Conservation (phyloP, 1,140 invertebrate species). For the Portunus trituberculatus region DNA sequence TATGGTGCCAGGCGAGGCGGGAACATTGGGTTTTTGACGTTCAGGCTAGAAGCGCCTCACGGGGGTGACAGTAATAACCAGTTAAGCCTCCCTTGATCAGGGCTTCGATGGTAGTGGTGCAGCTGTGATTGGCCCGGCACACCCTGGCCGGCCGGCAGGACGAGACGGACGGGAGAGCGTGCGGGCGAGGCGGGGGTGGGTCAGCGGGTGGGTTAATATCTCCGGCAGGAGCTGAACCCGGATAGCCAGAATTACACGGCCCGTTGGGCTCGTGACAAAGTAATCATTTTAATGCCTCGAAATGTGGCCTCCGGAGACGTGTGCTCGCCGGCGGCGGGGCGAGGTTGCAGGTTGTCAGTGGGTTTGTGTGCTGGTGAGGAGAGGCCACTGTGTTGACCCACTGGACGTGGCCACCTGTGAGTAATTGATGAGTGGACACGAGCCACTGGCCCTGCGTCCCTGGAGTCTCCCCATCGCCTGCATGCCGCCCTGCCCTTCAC, state of each 20-base stretch:
- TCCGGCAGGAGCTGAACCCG: slow-evolving; percentile 21
- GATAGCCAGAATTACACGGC: neutral
- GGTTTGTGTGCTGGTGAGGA: neutral
- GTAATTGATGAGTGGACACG: neutral
- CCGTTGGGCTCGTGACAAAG: neutral
- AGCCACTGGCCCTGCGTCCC: too few species aligned
- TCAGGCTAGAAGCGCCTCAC: neutral
- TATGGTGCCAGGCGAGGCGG: too few species aligned
- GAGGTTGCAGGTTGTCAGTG: neutral
- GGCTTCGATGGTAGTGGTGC: neutral
- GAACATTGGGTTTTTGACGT: neutral
- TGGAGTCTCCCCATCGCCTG: too few species aligned
- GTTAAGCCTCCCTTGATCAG: neutral
- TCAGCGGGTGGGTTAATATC: neutral
- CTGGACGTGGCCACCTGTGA: neutral
- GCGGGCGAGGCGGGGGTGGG: neutral
- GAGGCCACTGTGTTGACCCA: neutral
- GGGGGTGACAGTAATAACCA: neutral
- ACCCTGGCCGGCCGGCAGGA: neutral
- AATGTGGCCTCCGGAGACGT: neutral
- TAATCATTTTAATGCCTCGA: slow-evolving; percentile 28
- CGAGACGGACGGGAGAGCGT: neutral
- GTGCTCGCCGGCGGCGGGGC: neutral
- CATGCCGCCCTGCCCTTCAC: neutral
- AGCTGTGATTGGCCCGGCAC: neutral